A percentile compares a stretch with the other conserved stretches of the same genome.
Conservation (phyloP, 2,888 invertebrate species). For the Xestia sexstrigata region DNA sequence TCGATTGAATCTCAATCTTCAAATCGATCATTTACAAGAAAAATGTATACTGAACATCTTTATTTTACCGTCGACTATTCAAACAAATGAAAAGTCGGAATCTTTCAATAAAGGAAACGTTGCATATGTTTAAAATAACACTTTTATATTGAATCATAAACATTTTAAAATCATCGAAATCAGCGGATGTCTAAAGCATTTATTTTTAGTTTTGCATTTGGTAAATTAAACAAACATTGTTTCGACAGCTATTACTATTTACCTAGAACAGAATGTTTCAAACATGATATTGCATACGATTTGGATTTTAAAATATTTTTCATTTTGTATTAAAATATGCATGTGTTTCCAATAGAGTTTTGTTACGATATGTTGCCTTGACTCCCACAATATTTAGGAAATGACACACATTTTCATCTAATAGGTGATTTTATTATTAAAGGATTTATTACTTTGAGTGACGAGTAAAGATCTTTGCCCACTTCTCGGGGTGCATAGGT, state of each 20-base stretch:
- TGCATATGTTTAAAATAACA: slow-evolving; percentile 36
- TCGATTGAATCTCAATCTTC: slow-evolving; percentile 22
- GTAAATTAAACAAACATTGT: slow-evolving; percentile 47
- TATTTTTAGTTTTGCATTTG: slow-evolving; percentile 54
- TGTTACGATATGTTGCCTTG: neutral
- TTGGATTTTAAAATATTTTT: slow-evolving; percentile 11
- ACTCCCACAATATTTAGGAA: neutral
- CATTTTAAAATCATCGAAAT: slow-evolving; percentile 34
- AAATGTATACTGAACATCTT: slow-evolving; percentile 18
- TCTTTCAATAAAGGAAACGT: slow-evolving; percentile 32
- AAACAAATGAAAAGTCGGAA: slow-evolving; percentile 50
- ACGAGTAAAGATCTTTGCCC: too few species aligned
- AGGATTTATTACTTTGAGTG: neutral
- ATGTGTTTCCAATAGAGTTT: neutral
- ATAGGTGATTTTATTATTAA: neutral
- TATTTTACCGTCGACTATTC: slow-evolving; percentile 22
- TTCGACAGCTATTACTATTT: slow-evolving; percentile 31
- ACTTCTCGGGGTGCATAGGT: too few species aligned
- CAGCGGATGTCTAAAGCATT: slow-evolving; percentile 24
- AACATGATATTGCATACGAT: slow-evolving; percentile 18
- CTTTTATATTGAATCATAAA: slow-evolving; percentile 48
- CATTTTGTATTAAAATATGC: neutral
- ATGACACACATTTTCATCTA: neutral
- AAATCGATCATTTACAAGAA: slow-evolving; percentile 24
- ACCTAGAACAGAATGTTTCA: slow-evolving; percentile 14